Evolutionary conservation across 2,888 invertebrate genomes (phyloP).

Genomic region (Allygus modestus): DNA sequence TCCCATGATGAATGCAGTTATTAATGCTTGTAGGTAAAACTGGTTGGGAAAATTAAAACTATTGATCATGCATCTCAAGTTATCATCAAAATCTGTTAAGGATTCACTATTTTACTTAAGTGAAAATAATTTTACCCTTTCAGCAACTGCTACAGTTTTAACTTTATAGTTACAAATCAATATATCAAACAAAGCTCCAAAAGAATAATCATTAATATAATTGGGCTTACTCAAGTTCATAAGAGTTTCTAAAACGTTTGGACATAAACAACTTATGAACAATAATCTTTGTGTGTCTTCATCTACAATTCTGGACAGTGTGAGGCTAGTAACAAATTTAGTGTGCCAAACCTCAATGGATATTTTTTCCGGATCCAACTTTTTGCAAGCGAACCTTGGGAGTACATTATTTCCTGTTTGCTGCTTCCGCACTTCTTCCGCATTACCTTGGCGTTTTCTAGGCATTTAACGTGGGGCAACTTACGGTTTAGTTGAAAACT

Average conservation of each 20-base stretch:
- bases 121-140: slow-evolving; percentile 13
- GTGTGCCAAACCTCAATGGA: slow-evolving; percentile 40
- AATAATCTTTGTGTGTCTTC: background rate
- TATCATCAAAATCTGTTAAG: too few relatives aligned
- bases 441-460: background rate
- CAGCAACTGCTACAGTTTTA: slow-evolving; percentile 1
- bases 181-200: slow-evolving; percentile 4
- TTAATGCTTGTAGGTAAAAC: too few relatives aligned
- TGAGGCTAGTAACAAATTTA: slow-evolving; percentile 15
- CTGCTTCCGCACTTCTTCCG: background rate
- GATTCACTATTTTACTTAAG: too few relatives aligned
- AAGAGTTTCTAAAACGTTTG: slow-evolving; percentile 19
- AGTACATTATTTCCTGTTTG: background rate
- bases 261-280: slow-evolving; percentile 5
- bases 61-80: too few relatives aligned
- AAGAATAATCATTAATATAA: background rate
- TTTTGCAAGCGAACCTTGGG: slow-evolving; percentile 5
- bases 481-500: too few relatives aligned
- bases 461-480: background rate
- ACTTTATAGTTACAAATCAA: slow-evolving; percentile 8
- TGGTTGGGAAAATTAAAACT: too few relatives aligned
- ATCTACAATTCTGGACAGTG: background rate
- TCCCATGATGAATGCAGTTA: too few relatives aligned
- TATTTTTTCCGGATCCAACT: slow-evolving; percentile 36
- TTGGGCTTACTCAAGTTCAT: background rate